phyloP scores from a whole-genome alignment of 2,888 invertebrate genomes.

The Mythimna loreyi region DNA sequence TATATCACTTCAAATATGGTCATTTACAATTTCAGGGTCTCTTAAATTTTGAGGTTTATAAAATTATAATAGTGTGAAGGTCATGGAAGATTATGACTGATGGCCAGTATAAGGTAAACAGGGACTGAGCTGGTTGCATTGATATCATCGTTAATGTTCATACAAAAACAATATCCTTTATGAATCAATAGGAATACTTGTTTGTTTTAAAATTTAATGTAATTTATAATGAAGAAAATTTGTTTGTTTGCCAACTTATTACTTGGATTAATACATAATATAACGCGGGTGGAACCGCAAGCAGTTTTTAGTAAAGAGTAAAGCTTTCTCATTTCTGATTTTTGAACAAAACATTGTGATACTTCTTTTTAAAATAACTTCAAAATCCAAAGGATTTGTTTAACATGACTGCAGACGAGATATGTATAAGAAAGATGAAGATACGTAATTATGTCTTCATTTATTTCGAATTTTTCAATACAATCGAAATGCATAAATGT shows the following conservation, averaged over 20 bases:
- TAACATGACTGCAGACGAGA: not conserved
- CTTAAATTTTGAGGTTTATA: slow-evolving; percentile 27
- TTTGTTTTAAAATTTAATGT: too few species aligned
- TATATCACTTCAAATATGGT: slow-evolving; percentile 42
- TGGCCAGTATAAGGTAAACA: slow-evolving; percentile 12
- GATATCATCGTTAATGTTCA: not conserved
- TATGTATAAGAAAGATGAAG: not conserved
- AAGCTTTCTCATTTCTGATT: too few species aligned
- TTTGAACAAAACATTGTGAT: too few species aligned
- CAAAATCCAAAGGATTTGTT: not conserved
- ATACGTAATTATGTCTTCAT: too few species aligned
- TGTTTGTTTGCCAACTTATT: too few species aligned
- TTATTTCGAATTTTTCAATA: not conserved
- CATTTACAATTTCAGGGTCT: slow-evolving; percentile 51
- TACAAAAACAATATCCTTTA: not conserved
- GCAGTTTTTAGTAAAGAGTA: too few species aligned
- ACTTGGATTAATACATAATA: too few species aligned
- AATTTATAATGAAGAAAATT: not conserved
- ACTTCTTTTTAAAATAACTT: too few species aligned
- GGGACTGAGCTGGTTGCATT: slow-evolving; percentile 1
- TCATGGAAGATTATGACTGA: slow-evolving; percentile 25
- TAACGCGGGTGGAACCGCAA: too few species aligned
- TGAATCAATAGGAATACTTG: too few species aligned
- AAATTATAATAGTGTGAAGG: slow-evolving; percentile 44
- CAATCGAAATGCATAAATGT: not conserved